Percentiles rank a stretch among this genome's conserved stretches.
phyloP scores from a whole-genome alignment of 1,140 invertebrate genomes.

The Teleopsis dalmanni region DNA sequence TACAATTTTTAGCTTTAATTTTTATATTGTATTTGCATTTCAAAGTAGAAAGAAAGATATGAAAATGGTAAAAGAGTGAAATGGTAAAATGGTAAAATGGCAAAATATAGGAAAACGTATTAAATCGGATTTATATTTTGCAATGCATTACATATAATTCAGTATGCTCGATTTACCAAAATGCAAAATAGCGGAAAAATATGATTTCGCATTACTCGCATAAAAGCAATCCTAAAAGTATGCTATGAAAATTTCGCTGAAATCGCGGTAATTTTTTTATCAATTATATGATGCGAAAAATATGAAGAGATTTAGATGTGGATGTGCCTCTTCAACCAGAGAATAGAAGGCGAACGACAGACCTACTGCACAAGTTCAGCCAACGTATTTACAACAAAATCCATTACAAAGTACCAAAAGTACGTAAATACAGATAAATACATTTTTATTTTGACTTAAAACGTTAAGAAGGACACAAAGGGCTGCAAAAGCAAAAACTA shows the following conservation, averaged over 20 bases:
- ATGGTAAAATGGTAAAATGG: too few relatives aligned
- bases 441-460: too few relatives aligned
- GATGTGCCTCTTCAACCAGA: not conserved
- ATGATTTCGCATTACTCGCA: not conserved
- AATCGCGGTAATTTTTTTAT: constrained; percentile 9
- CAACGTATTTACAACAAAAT: constrained; percentile 6
- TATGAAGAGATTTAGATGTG: constrained; percentile 7
- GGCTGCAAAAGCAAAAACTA: too few relatives aligned
- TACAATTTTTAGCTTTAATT: too few relatives aligned
- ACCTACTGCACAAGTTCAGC: not conserved
- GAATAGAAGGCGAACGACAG: not conserved
- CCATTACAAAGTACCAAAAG: constrained; percentile 7
- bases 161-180: constrained; percentile 8
- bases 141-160: constrained; percentile 5
- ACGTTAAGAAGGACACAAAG: too few relatives aligned
- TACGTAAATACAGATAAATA: constrained; percentile 7
- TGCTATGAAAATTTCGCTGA: not conserved
- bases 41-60: too few relatives aligned
- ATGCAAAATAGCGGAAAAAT: constrained; percentile 1
- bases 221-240: constrained; percentile 6
- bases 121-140: too few relatives aligned
- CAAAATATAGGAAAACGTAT: too few relatives aligned
- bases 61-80: too few relatives aligned
- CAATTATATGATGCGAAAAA: constrained; percentile 10
- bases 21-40: too few relatives aligned